Evolutionary conservation across 1,140 invertebrate species (phyloP).

Genomic region (Pseudomyrmex concolor): DNA sequence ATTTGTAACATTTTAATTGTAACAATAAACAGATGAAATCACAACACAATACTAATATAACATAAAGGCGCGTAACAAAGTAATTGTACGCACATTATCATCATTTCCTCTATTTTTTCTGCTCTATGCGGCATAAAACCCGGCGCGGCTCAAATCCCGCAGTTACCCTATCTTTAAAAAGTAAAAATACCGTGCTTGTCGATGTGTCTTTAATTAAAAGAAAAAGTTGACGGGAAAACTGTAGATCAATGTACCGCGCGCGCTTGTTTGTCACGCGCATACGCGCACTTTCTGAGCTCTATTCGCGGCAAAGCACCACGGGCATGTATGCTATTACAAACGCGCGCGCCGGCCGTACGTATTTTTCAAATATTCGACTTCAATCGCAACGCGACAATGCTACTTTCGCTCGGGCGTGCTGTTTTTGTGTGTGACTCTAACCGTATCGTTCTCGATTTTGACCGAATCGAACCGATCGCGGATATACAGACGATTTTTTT

Average conservation of each 20-base stretch:
- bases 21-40: no score
- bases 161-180: no score
- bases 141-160: no score
- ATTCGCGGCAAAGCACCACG: not conserved
- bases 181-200: no score
- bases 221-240: conserved; percentile 16
- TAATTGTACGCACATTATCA: no score
- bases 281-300: not conserved
- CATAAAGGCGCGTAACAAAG: no score
- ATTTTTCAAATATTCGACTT: conserved; percentile 57
- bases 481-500: conserved; percentile 22
- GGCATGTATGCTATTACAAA: conserved; percentile 43
- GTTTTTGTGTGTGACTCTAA: conserved; percentile 18
- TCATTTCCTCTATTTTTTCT: no score
- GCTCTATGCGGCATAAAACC: no score
- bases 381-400: conserved; percentile 57
- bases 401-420: conserved; percentile 34
- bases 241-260: not conserved
- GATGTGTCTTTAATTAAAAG: not conserved
- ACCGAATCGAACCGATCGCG: conserved; percentile 6
- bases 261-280: not conserved
- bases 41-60: no score
- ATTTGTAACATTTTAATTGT: no score
- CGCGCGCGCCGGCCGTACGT: conserved; percentile 2
- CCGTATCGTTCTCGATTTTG: conserved; percentile 18